Evolutionary conservation across 2,888 invertebrate genomes (phyloP), one percentile per base, ranked within the genome.

Genomic region (Plutella xylostella): DNA sequence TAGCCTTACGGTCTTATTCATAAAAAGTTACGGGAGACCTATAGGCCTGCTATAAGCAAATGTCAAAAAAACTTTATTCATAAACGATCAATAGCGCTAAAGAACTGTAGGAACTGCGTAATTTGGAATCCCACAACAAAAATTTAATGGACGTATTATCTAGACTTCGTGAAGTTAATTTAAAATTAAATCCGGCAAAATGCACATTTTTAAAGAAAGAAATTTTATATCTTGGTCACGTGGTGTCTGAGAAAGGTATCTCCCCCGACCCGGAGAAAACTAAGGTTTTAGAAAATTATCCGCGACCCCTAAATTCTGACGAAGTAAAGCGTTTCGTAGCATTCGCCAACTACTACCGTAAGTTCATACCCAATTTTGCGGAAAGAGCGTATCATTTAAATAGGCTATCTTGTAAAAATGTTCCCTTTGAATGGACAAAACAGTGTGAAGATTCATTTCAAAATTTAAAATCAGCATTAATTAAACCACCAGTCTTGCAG

Each of bases 311-410:
- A 48, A 52, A 30, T 35, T 14, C 12, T 19, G 42, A 31, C 19
- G 42, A 48, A 31, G 42, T 14, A 3, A 34, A 34, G 15, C 7
- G 34, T 3, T 34, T 17, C 15, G 34, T 34, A 7, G 34, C 28
- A n/a, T 28, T 28, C 28, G 28, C 28, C 3, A 28, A 28, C 7
- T 52, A 52, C 21, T 52, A 50, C 28, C 37, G 52, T 30, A 48
- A 48, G 19, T 52, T 50, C 28, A 47, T 51, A n/a, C 22, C 43
- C 11, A 43, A 52, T 17, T 54, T 52, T 22, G n/a, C n/a, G n/a
- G n/a, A n/a, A n/a, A n/a, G n/a, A n/a, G n/a, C n/a, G n/a, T n/a
- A n/a, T n/a, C n/a, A n/a, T n/a, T n/a, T n/a, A n/a, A n/a, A n/a
- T n/a, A n/a, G n/a, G n/a, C n/a, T n/a, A n/a, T n/a, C n/a, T n/a